These are phyloP conservation scores for Tor tambroides DNA, from an alignment of 2,113 vertebrate species.

Conservation along the genomic window DNA sequence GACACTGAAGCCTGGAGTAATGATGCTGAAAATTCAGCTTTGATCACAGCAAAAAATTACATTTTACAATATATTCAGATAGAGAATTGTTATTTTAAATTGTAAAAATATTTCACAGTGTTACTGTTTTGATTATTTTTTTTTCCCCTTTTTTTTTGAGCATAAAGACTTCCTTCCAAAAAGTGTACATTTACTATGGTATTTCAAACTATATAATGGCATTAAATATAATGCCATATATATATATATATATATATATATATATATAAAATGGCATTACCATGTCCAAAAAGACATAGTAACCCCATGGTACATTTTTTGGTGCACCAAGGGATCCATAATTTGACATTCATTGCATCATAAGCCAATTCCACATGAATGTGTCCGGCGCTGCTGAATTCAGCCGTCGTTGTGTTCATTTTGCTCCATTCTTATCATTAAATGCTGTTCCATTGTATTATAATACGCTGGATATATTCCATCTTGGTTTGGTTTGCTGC, in stretches of 20 bases:
- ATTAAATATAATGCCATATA: background rate
- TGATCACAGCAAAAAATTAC: background rate
- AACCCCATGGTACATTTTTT: background rate
- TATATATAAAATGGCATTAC: background rate
- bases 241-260: too few species aligned
- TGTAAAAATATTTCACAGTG: too few species aligned
- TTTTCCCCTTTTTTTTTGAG: too few species aligned
- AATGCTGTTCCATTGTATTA: slow-evolving; percentile 20
- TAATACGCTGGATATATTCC: slow-evolving; percentile 37
- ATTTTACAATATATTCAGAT: too few species aligned
- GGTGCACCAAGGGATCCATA: background rate
- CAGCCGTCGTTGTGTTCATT: background rate
- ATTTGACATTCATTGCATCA: background rate
- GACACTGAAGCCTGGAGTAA: too few species aligned
- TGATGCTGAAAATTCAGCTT: background rate
- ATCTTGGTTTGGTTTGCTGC: slow-evolving; percentile 20
- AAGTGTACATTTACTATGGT: background rate
- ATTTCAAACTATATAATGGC: background rate
- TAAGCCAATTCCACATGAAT: background rate
- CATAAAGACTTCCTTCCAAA: too few species aligned
- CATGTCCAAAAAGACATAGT: background rate
- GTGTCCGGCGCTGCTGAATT: background rate
- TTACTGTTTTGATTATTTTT: too few species aligned
- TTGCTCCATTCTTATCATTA: slow-evolving; percentile 32
- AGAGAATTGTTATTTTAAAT: too few species aligned